These are phyloP conservation scores for Mormyrus hasselquistii DNA, from an alignment of 2,797 vertebrate genomes.

Conservation along the genomic window DNA sequence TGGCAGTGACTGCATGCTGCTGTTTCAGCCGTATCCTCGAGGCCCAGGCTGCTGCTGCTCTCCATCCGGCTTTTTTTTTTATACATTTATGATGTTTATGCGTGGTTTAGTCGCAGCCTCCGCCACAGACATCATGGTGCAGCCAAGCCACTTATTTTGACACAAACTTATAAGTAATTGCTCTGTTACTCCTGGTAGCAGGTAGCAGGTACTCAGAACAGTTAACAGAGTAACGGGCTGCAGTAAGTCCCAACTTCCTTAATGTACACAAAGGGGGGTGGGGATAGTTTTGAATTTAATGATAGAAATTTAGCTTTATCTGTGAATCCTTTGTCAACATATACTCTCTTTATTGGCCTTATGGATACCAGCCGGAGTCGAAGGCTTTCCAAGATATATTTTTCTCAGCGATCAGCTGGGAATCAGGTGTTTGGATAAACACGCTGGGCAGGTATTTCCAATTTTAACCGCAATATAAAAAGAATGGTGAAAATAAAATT, in stretches of 20 bases:
- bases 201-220: not conserved
- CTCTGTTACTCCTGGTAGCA: not conserved
- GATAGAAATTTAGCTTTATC: conserved; percentile 30
- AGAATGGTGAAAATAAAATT: not conserved
- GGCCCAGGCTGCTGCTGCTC: not conserved
- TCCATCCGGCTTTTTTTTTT: not conserved
- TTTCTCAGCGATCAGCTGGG: not conserved
- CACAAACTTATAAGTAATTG: not conserved
- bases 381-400: not conserved
- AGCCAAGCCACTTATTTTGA: not conserved
- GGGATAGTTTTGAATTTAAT: not conserved
- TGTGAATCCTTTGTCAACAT: conserved; percentile 10
- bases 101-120: not conserved
- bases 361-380: not conserved
- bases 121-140: not conserved
- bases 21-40: not conserved
- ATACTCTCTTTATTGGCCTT: not conserved
- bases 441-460: not conserved
- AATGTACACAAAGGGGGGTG: not conserved
- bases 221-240: not conserved
- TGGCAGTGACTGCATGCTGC: not conserved
- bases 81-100: not conserved
- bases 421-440: not conserved
- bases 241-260: not conserved
- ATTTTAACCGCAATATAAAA: not conserved